Evolutionary conservation across 2,888 invertebrate species (phyloP).

Genomic region (Lasioglossum calceatum): DNA sequence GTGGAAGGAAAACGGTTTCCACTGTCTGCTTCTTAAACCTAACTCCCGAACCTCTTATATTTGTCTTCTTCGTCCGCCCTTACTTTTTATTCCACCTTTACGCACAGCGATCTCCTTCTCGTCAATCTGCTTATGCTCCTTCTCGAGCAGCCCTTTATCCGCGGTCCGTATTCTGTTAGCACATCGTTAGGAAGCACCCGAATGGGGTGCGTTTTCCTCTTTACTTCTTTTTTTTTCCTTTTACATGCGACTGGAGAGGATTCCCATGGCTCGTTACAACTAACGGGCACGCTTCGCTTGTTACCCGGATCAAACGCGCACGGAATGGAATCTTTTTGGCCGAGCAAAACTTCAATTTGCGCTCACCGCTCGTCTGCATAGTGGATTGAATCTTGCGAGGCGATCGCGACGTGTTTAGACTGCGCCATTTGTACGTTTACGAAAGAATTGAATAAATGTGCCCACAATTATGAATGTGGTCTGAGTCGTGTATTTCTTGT

Average conservation of each 20-base stretch:
- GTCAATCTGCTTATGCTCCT: conserved; percentile 81
- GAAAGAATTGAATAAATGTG: not conserved
- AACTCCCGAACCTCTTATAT: conserved; percentile 54
- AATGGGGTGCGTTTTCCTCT: conserved; percentile 73
- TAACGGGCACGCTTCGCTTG: conserved; percentile 73
- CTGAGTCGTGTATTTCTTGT: too few species aligned
- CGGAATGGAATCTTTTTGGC: conserved; percentile 77
- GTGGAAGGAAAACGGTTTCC: conserved; percentile 66
- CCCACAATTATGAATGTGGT: too few species aligned
- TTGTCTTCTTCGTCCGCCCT: conserved; percentile 51
- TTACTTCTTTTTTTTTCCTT: not conserved
- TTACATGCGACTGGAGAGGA: conserved; percentile 37
- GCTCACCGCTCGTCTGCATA: conserved; percentile 14
- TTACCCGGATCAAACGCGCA: conserved; percentile 81
- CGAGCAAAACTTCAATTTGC: conserved; percentile 42
- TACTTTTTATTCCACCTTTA: conserved; percentile 46
- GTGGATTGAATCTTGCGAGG: not conserved
- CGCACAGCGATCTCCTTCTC: conserved; percentile 54
- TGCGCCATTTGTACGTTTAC: not conserved
- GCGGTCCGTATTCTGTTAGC: conserved; percentile 81
- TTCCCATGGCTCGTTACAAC: conserved; percentile 28
- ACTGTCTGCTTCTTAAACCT: conserved; percentile 64
- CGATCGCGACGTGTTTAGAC: not conserved
- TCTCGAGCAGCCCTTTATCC: conserved; percentile 78
- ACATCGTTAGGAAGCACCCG: conserved; percentile 81